Base-by-base conservation (phyloP, 2,888 invertebrate genomes). In the Frankliniella intonsa region DNA sequence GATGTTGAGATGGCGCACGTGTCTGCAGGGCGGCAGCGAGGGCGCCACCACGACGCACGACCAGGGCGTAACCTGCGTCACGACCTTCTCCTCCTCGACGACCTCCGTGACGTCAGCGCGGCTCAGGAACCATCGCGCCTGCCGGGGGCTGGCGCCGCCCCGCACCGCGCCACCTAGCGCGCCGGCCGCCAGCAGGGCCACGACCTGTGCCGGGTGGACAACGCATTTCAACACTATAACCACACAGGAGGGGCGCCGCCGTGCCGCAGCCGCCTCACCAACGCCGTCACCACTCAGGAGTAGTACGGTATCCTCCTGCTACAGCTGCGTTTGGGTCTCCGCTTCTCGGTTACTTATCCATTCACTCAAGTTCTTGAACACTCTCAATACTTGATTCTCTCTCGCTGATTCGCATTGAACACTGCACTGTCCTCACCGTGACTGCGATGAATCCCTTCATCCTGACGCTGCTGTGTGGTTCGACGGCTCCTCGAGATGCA, bases 31-130 rank as follows among this genome's bases (percentile, higher is more conserved):
- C 14, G 87, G 87, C 81, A 89, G 84, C 51, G 88, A 87, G 0
- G 88, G 84, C 80, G 87, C 87, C 5, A 88, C 86, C 82, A 87
- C 87, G 8, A 88, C 87, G 84, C 89, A 89, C 2, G 88, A 88
- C 1, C 88, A 88, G n/a, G 89, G 88, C 19, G 87, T 85, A 81
- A 87, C 83, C 14, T 87, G 86, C 12, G 87, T 88, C 12, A 87
- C 85, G 17, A 86, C 83, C 80, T 86, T 84, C 11, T 86, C 86
- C 83, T 86, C 83, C 19, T 85, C 84, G 22, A 87, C 85, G 0
- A 87, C 86, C 83, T 84, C 86, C 8, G 88, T 88, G 82, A 87
- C 85, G 8, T 76, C 69, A 9, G 69, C 69, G 69, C 69, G 69
- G 69, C 69, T 76, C 25, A 76, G 69, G 69, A 76, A 76, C 69